Conservation (phyloP, 2,888 invertebrate species). For the Enchytraeus crypticus region DNA sequence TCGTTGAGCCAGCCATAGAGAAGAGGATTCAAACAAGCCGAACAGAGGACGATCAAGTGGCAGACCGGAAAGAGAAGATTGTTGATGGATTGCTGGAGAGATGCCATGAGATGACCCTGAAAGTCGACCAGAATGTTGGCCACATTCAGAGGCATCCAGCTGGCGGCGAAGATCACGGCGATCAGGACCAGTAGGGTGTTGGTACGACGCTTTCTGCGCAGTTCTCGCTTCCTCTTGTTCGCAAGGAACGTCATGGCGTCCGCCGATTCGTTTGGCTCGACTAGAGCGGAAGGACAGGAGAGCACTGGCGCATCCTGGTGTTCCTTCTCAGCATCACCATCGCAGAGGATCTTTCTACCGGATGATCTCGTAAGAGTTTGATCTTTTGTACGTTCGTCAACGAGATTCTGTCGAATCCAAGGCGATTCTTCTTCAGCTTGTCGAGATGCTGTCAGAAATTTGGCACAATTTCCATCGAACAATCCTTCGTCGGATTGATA, state of each 20-base stretch:
- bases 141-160: slow-evolving; percentile 82
- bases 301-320: too few species aligned
- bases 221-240: slow-evolving; percentile 31
- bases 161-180: slow-evolving; percentile 49
- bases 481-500: too few species aligned
- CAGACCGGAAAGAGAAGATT: slow-evolving; percentile 52
- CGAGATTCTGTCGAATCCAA: too few species aligned
- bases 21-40: slow-evolving; percentile 81
- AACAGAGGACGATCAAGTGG: slow-evolving; percentile 71
- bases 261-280: too few species aligned
- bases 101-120: slow-evolving; percentile 9
- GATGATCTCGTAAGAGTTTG: too few species aligned
- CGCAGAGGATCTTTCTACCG: too few species aligned
- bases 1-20: slow-evolving; percentile 89
- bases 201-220: slow-evolving; percentile 67
- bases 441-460: too few species aligned
- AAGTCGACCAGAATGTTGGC: slow-evolving; percentile 73
- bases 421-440: too few species aligned
- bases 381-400: too few species aligned
- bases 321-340: too few species aligned
- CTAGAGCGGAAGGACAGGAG: too few species aligned
- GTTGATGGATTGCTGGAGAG: slow-evolving; percentile 13
- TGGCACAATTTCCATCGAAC: too few species aligned
- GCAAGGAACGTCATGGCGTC: slow-evolving; percentile 22
- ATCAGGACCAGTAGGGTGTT: slow-evolving; percentile 79